phyloP scores from a whole-genome alignment of 2,888 invertebrate genomes.

The Caenorhabditis wallacei region DNA sequence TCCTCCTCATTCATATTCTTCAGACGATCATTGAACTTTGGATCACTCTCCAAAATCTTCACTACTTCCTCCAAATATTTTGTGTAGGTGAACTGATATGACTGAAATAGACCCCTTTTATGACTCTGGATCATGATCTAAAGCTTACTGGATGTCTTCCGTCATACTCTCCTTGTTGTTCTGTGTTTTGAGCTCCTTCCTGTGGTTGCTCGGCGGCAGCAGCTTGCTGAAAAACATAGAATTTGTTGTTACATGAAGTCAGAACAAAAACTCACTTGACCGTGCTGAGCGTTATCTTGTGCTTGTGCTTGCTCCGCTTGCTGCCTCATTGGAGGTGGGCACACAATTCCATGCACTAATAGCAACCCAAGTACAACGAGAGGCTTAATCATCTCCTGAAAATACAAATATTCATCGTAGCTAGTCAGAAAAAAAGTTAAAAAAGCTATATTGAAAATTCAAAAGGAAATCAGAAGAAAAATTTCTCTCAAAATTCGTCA shows the following conservation, averaged over 20 bases:
- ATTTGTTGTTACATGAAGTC: background rate
- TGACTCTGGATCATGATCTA: background rate
- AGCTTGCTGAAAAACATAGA: slow-evolving; percentile 1
- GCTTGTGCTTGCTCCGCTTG: slow-evolving; percentile 60
- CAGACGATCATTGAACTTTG: slow-evolving; percentile 79
- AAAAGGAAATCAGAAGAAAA: no score
- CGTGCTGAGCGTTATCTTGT: slow-evolving; percentile 38
- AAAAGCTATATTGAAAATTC: no score
- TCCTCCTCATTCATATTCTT: slow-evolving; percentile 79
- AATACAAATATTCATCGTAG: background rate
- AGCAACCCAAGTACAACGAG: slow-evolving; percentile 37
- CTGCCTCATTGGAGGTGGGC: slow-evolving; percentile 60
- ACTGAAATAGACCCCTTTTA: no score
- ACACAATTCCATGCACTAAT: slow-evolving; percentile 41
- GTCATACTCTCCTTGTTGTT: slow-evolving; percentile 43
- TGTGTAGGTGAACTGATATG: slow-evolving; percentile 80
- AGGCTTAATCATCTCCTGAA: slow-evolving; percentile 63
- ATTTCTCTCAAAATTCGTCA: background rate
- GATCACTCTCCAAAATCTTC: slow-evolving; percentile 80
- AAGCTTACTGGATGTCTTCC: slow-evolving; percentile 59
- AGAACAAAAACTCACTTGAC: slow-evolving; percentile 21
- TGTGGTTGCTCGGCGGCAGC: slow-evolving; percentile 34
- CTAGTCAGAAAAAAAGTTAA: no score
- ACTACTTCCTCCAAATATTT: slow-evolving; percentile 82
- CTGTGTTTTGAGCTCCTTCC: slow-evolving; percentile 40